Conservation (phyloP, 23 tunicate species). For the Oikopleura albicans region DNA sequence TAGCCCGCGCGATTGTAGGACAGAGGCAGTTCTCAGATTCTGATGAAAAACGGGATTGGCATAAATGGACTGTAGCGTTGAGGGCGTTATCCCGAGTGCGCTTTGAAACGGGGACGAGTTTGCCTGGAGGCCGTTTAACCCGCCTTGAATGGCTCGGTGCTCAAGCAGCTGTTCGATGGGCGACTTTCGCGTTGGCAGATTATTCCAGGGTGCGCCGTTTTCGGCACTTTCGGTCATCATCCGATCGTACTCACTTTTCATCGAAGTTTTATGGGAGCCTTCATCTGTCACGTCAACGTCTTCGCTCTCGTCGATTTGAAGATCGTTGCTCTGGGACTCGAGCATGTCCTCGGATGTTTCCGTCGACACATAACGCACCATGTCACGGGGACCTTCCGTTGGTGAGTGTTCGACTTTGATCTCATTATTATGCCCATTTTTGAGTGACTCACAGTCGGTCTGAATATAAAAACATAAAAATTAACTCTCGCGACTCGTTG, state of each 20-base stretch:
- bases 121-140: not conserved
- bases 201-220: not conserved
- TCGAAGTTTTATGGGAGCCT: not conserved
- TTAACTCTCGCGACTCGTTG: too few relatives aligned
- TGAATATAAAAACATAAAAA: too few relatives aligned
- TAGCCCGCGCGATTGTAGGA: not conserved
- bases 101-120: not conserved
- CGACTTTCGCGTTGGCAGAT: not conserved
- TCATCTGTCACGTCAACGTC: slow-evolving; percentile 1
- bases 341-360: not conserved
- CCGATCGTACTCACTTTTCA: too few relatives aligned
- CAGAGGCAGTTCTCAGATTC: not conserved
- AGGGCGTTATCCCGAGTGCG: not conserved
- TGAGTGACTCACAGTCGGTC: too few relatives aligned
- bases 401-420: not conserved
- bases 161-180: not conserved
- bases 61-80: not conserved
- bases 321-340: not conserved
- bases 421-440: too few relatives aligned
- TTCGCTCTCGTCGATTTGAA: slow-evolving; percentile 6
- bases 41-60: not conserved
- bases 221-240: not conserved
- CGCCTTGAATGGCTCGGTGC: not conserved
- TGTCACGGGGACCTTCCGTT: not conserved
- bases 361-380: not conserved